Conservation (phyloP, 2,113 vertebrate genomes). For the Bothrops jararaca region DNA sequence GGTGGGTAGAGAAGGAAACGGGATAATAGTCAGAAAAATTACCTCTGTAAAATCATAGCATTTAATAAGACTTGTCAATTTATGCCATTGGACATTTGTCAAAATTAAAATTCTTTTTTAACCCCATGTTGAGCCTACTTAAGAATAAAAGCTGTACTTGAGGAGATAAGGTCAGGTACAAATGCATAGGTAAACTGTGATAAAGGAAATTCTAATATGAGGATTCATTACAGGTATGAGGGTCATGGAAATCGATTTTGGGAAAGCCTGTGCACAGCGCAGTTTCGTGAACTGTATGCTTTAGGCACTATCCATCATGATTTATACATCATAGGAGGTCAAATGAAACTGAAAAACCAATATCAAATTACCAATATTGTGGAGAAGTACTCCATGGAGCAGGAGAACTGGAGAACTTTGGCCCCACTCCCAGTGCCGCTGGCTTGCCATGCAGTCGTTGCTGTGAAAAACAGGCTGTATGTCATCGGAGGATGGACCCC, state of each 20-base stretch:
- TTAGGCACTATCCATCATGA: conserved; percentile 77
- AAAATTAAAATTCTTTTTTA: background rate
- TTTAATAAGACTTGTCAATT: background rate
- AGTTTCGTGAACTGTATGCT: conserved; percentile 90
- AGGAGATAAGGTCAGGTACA: background rate
- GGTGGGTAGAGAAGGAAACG: background rate
- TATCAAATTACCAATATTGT: conserved; percentile 89
- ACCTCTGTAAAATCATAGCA: background rate
- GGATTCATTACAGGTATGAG: conserved; percentile 79
- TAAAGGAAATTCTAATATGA: conserved; percentile 20
- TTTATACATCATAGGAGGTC: conserved; percentile 89
- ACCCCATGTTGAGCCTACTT: background rate
- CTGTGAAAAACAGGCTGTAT: conserved; percentile 81
- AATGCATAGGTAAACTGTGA: background rate
- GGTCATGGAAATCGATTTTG: conserved; percentile 85
- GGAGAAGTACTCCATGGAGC: conserved; percentile 84
- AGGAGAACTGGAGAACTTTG: conserved; percentile 82
- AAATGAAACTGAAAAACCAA: conserved; percentile 92
- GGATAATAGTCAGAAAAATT: background rate
- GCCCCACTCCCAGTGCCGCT: conserved; percentile 85
- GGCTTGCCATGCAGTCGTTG: conserved; percentile 82
- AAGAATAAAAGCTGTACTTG: background rate
- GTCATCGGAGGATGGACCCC: conserved; percentile 93
- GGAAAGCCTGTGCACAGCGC: conserved; percentile 83
- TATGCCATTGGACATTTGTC: background rate